These are phyloP conservation scores for Archips crataeganus DNA, from an alignment of 2,888 invertebrate genomes.

Conservation along the genomic window DNA sequence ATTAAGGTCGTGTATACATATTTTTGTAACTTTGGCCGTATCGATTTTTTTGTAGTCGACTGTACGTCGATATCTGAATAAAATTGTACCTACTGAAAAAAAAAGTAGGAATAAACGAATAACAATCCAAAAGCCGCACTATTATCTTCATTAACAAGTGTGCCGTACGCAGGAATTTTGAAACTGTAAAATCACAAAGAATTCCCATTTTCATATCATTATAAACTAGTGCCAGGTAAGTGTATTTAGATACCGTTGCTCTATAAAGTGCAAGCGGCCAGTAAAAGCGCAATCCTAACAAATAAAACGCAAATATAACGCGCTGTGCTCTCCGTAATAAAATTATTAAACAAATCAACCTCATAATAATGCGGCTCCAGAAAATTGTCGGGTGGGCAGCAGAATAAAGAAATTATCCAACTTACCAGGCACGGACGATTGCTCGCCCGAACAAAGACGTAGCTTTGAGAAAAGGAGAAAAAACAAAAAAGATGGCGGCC, in stretches of 20 bases:
- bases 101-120: no score
- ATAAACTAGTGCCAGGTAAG: conserved; percentile 1
- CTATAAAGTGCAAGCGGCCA: conserved; percentile 48
- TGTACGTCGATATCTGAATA: no score
- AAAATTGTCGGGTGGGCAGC: conserved; percentile 82
- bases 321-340: conserved; percentile 78
- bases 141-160: no score
- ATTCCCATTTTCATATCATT: background rate
- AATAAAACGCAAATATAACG: conserved; percentile 67
- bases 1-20: no score
- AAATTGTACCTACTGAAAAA: no score
- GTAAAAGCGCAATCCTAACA: conserved; percentile 61
- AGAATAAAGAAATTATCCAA: conserved; percentile 85
- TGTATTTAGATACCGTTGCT: conserved; percentile 3
- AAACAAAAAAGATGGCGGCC: conserved; percentile 63
- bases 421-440: conserved; percentile 75
- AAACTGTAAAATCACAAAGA: background rate
- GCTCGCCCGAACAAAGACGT: conserved; percentile 84
- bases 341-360: conserved; percentile 86
- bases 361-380: conserved; percentile 81
- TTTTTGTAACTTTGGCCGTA: no score
- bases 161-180: background rate
- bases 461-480: conserved; percentile 74
- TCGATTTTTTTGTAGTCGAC: no score
- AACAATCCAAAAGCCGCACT: no score